Evolutionary conservation across 2,113 vertebrate genomes (phyloP).

Genomic region (Eupsittula cactorum): DNA sequence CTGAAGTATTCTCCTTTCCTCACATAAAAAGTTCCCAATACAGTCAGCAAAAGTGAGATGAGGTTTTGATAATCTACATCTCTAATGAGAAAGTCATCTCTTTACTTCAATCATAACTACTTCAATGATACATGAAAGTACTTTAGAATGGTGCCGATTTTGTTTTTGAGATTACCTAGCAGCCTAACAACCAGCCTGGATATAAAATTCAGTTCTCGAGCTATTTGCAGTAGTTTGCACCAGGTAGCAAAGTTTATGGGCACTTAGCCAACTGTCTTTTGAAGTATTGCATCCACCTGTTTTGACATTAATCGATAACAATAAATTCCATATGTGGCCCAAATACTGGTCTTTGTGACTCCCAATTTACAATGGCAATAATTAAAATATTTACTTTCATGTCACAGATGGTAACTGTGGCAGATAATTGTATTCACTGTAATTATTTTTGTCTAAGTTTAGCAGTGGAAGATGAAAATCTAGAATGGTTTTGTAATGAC

Average conservation of each 20-base stretch:
- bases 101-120: constrained; percentile 10
- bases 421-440: constrained; percentile 37
- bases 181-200: not conserved
- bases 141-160: not conserved
- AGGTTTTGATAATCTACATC: constrained; percentile 27
- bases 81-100: constrained; percentile 17
- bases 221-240: not conserved
- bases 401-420: constrained; percentile 48
- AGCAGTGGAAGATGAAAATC: constrained; percentile 15
- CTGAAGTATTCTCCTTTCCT: not conserved
- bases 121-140: constrained; percentile 32
- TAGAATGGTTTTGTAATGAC: not conserved
- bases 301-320: constrained; percentile 17
- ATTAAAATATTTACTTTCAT: constrained; percentile 56
- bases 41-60: not conserved
- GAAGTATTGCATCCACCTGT: not conserved
- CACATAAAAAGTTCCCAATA: not conserved
- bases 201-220: not conserved
- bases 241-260: not conserved
- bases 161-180: not conserved
- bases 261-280: not conserved
- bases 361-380: constrained; percentile 45
- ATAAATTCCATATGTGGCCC: constrained; percentile 19
- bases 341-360: not conserved
- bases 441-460: constrained; percentile 57